These are phyloP conservation scores for Odocoileus virginianus DNA, from an alignment of 2,113 vertebrate genomes.

Conservation along the genomic window DNA sequence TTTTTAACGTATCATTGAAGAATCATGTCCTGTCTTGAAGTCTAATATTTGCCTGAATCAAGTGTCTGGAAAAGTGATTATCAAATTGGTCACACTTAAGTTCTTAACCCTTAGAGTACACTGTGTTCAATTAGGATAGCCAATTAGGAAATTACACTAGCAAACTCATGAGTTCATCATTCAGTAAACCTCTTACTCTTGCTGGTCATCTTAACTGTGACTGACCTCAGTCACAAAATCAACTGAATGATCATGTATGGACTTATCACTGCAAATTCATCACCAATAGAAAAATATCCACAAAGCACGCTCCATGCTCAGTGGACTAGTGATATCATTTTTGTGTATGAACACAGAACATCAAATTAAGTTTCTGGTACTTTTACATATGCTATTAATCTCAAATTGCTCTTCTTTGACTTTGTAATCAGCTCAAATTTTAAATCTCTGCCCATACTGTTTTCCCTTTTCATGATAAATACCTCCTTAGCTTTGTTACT, in stretches of 20 bases:
- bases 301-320: background rate
- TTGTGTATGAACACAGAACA: background rate
- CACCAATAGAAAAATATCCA: conserved; percentile 19
- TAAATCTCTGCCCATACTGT: background rate
- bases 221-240: background rate
- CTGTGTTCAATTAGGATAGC: background rate
- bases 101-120: background rate
- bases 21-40: background rate
- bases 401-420: conserved; percentile 17
- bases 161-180: background rate
- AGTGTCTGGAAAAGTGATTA: background rate
- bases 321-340: background rate
- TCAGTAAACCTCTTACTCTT: background rate
- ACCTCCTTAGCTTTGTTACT: background rate
- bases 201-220: background rate
- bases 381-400: background rate
- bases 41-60: background rate
- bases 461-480: background rate
- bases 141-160: background rate
- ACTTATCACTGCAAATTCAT: background rate
- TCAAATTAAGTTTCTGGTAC: background rate
- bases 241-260: background rate
- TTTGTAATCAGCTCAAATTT: background rate
- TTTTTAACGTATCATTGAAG: background rate
- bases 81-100: background rate